Evolutionary conservation across 2,888 invertebrate genomes (phyloP), one percentile per base, ranked within the genome.

Genomic region (Aporophyla nigra): DNA sequence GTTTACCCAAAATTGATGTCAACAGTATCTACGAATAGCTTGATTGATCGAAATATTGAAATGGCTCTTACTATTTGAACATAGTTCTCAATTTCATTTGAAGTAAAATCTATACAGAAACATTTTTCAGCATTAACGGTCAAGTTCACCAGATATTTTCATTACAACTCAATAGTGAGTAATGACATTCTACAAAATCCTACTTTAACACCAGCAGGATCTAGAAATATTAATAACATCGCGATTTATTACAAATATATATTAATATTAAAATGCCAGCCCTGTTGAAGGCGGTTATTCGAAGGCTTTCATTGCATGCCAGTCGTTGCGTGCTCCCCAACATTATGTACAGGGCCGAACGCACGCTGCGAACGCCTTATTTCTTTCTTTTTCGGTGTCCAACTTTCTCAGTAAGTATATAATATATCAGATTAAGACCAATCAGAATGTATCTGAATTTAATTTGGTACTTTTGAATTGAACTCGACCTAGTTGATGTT

Each of bases 301-400:
- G 84, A 90, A 90, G 91, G 90, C 90, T 91, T 92, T 92, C 92
- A 92, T 94, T 93, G 94, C 93, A 92, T 92, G 92, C 88, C 89
- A 74, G 87, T 84, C 86, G 91, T 94, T 95, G 95, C 95, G 94
- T 95, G 95, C 90, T 91, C 91, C 91, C 91, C 86, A 89, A 89
- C 78, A 83, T 91, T 89, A 90, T 91, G 89, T 94, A 93, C 88
- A 90, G 88, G 91, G 90, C 87, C 82, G 92, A 92, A 92, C 93
- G 91, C 94, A 93, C 90, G 95, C 94, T 92, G 93, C 80, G 93
- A 86, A 88, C 85, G 89, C 86, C 90, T 90, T 83, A 85, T 86
- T 90, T 89, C 86, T 88, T 90, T 89, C 85, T 87, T 89, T 91
- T 87, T 85, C 65, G 74, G 72, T 81, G 79, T 85, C 85, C 86